Conservation (phyloP, 2,888 invertebrate genomes). For the Sepiola atlantica region DNA sequence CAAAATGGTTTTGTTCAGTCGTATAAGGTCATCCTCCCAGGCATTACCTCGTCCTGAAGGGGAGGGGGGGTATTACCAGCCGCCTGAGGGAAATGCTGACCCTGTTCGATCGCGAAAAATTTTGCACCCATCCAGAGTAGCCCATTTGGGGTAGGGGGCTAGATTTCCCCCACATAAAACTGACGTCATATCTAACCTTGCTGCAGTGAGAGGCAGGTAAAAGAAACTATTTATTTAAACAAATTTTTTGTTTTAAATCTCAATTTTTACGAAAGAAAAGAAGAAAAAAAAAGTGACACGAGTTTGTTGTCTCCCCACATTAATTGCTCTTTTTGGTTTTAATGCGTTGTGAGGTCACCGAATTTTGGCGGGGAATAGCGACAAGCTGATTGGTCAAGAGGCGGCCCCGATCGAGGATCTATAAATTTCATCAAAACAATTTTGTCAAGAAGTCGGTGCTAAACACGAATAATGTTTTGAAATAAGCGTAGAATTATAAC, state of each 20-base stretch:
- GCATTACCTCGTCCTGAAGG: no score
- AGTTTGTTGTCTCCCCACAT: conserved; percentile 22
- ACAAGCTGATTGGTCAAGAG: conserved; percentile 54
- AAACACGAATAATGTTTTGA: not conserved
- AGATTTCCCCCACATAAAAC: no score
- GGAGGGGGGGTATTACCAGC: no score
- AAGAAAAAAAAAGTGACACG: not conserved
- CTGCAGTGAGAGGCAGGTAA: no score
- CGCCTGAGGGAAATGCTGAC: no score
- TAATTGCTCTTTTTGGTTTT: not conserved
- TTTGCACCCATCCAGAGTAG: no score
- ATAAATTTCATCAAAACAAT: conserved; percentile 47
- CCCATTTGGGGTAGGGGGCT: no score
- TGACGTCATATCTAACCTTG: no score
- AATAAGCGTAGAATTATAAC: not conserved
- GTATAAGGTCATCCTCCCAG: no score
- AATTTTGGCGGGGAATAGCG: conserved; percentile 59
- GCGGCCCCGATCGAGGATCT: conserved; percentile 55
- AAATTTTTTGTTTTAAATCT: not conserved
- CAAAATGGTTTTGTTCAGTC: no score
- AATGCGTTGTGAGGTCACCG: conserved; percentile 39
- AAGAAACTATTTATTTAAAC: no score
- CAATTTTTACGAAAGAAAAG: not conserved
- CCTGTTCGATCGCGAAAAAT: no score
- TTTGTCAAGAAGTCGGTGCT: not conserved